Percentiles rank a stretch among this genome's conserved stretches.
Conservation (phyloP, 2,113 vertebrate genomes). For the Lamprologus lemairii region DNA sequence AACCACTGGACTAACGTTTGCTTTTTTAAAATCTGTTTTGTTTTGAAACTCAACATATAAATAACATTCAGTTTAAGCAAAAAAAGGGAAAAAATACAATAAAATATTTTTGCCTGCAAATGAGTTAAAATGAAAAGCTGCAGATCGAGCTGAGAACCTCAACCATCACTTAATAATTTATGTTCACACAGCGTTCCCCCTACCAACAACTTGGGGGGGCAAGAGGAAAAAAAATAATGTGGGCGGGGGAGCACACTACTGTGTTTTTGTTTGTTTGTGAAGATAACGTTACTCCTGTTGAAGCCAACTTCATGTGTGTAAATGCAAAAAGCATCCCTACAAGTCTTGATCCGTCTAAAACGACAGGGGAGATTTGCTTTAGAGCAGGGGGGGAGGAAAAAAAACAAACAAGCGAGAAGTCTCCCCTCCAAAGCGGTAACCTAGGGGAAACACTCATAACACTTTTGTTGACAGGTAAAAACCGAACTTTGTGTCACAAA, state of each 20-base stretch:
- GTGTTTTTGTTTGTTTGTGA: background rate
- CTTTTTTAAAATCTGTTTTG: background rate
- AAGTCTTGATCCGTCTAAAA: background rate
- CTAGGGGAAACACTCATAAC: constrained; percentile 4
- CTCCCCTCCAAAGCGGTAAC: background rate
- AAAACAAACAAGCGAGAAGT: background rate
- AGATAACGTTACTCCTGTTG: background rate
- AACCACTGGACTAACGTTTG: background rate
- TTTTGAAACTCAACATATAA: constrained; percentile 7
- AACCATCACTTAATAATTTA: constrained; percentile 18
- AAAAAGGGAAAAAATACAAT: background rate
- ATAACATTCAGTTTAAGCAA: background rate
- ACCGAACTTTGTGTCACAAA: constrained; percentile 28
- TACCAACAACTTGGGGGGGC: background rate
- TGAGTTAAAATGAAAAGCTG: background rate
- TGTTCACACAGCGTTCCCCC: background rate
- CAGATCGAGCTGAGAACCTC: constrained; percentile 11
- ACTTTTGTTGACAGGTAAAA: constrained; percentile 42
- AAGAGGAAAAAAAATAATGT: background rate
- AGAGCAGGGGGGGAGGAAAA: background rate
- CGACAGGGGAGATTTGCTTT: background rate
- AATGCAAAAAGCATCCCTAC: background rate
- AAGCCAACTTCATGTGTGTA: background rate
- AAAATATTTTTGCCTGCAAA: background rate
- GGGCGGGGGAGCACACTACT: background rate